These are phyloP conservation scores for Protomyctophum bolini DNA, from an alignment of 2,113 vertebrate species.

Conservation along the genomic window DNA sequence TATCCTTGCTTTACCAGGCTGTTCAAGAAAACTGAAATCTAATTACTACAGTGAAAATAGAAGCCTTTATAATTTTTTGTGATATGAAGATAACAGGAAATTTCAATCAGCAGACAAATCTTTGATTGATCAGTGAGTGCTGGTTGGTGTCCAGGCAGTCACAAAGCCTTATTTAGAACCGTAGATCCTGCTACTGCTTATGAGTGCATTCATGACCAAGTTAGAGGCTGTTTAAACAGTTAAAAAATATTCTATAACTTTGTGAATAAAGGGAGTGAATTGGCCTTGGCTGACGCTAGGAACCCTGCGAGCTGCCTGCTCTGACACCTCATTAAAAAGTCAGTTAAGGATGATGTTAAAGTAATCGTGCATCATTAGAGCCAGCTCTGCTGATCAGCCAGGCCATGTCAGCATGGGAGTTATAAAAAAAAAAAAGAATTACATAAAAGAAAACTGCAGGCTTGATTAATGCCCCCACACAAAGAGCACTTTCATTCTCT, in stretches of 20 bases:
- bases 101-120: neutral
- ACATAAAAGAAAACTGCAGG: slow-evolving; percentile 57
- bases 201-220: slow-evolving; percentile 5
- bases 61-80: neutral
- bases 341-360: slow-evolving; percentile 85
- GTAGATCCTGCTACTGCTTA: neutral
- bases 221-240: slow-evolving; percentile 43
- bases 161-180: neutral
- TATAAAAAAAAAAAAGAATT: slow-evolving; percentile 50
- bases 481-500: slow-evolving; percentile 78
- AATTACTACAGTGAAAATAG: neutral
- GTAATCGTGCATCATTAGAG: slow-evolving; percentile 86
- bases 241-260: slow-evolving; percentile 53
- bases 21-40: neutral
- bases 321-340: slow-evolving; percentile 82
- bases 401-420: slow-evolving; percentile 77
- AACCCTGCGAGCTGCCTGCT: slow-evolving; percentile 72
- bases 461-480: slow-evolving; percentile 81
- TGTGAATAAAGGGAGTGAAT: slow-evolving; percentile 58
- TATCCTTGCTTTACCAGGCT: neutral
- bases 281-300: slow-evolving; percentile 54
- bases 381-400: slow-evolving; percentile 82
- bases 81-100: neutral
- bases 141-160: neutral
- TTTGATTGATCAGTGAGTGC: neutral